Base-by-base conservation (phyloP, 1,140 invertebrate genomes). In the Pogonomyrmex barbatus region DNA sequence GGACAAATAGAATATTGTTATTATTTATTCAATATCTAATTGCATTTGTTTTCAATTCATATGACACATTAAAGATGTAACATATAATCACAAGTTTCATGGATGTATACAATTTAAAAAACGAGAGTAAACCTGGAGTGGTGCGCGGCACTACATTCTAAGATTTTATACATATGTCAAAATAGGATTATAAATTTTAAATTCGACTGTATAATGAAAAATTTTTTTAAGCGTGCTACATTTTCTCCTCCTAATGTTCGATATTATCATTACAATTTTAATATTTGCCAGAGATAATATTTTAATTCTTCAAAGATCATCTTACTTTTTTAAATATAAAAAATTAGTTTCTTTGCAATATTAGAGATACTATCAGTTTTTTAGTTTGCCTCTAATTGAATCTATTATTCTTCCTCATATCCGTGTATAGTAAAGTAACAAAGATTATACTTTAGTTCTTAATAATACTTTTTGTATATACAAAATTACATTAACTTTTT, bases 91-190 rank as follows among this genome's bases (percentile, higher is more conserved):
- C 10, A 82, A 75, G 12, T 60, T 54, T 62, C 10, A 39, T 39
- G 6, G 9, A 14, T 60, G 2, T 73, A 50, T 30, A 68, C 6
- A 67, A 42, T 52, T 54, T 36, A 3, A 8, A 6, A 62, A 82
- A 83, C 33, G 68, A 83, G 42, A 83, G 12, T 33, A 60, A 83
- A 83, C 68, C 54, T 83, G 79, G 79, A 83, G 79, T 83, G 79
- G 79, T 83, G 79, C 79, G 68, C 42, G 79, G 68, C 79, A 83
- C 79, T 82, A 39, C 68, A 50, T 83, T 83, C 79, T 82, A 82
- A 67, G 79, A 60, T 54, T 75, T 73, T 60, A 54, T 81, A 68
- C 50, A 8, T 68, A 81, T 60, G 73, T 79, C 54, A 54, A 5
- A 67, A 79, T 14, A 2, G 2, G 14, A 60, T 62, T 47, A 17